phyloP scores from a whole-genome alignment of 2,797 vertebrate species.

The Synanceia verrucosa region DNA sequence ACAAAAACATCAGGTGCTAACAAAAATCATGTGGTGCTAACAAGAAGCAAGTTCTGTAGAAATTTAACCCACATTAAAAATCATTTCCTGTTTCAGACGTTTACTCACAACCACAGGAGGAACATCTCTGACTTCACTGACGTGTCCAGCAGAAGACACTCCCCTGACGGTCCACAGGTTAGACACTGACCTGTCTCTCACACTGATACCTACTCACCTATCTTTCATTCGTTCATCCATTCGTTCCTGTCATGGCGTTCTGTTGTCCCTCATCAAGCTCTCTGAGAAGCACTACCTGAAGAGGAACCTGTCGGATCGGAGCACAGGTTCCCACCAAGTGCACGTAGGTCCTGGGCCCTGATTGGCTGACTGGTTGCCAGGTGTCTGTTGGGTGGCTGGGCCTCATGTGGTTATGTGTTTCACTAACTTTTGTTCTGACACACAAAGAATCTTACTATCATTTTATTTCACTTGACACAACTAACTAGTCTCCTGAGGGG shows the following conservation, averaged over 20 bases:
- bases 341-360: constrained; percentile 71
- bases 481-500: too few relatives aligned
- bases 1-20: too few relatives aligned
- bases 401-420: background rate
- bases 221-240: background rate
- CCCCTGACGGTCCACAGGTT: constrained; percentile 67
- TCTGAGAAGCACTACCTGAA: constrained; percentile 57
- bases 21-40: background rate
- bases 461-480: background rate
- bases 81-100: constrained; percentile 52
- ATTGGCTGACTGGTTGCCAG: constrained; percentile 25
- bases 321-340: constrained; percentile 58
- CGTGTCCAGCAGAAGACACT: constrained; percentile 48
- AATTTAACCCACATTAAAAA: too few relatives aligned
- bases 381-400: background rate
- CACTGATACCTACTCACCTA: background rate
- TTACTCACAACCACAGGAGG: constrained; percentile 65
- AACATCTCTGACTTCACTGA: constrained; percentile 72
- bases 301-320: constrained; percentile 80
- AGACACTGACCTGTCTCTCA: background rate
- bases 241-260: constrained; percentile 6
- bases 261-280: constrained; percentile 67
- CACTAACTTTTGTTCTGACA: background rate
- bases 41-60: background rate
- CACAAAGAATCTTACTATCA: background rate